Base-by-base conservation (phyloP, 2,113 vertebrate species). In the Syrmaticus mikado region DNA sequence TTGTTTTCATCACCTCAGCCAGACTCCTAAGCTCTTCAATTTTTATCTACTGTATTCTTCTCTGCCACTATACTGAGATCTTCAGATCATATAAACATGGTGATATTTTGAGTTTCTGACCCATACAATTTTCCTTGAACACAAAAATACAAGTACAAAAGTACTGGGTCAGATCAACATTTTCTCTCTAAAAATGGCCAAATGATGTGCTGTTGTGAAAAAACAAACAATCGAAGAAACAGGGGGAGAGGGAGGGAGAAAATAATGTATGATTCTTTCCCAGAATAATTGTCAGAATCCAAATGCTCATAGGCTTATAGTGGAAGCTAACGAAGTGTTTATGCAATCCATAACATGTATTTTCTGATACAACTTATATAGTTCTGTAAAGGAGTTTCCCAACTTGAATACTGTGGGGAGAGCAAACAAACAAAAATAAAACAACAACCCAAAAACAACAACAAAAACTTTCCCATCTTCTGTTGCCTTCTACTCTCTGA, bases 351-450 rank as follows among this genome's bases (percentile, higher is more conserved):
- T 41, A 52, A 38, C 2, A 34, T 90, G 64, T 48, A 1, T 38
- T 83, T 81, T 70, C 25, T 91, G 48, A 24, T 27, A 36, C 7
- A 50, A 0, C 1, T 11, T 19, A 3, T 13, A 28, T 73, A n/a
- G 3, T 72, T 86, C 6, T 27, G 7, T 38, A 28, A 36, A 66
- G 53, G 13, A 17, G 1, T 21, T 82, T 11, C 14, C 22, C 9
- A 25, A 19, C 10, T 10, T 38, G 46, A 46, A 5, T 18, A 12
- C 3, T 7, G 3, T 6, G 2, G 1, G 10, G 6, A 8, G 13
- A 46, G 64, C 25, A 52, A 30, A 28, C 28, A 30, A 55, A 30
- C 27, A 9, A 30, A 30, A 55, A 8, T 19, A 45, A 24, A 25
- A 10, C 6, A 43, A 43, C 15, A 43, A 43, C 41, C 41, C 41